Conservation (phyloP, 2,888 invertebrate genomes). For the Ecliptopera silaceata region DNA sequence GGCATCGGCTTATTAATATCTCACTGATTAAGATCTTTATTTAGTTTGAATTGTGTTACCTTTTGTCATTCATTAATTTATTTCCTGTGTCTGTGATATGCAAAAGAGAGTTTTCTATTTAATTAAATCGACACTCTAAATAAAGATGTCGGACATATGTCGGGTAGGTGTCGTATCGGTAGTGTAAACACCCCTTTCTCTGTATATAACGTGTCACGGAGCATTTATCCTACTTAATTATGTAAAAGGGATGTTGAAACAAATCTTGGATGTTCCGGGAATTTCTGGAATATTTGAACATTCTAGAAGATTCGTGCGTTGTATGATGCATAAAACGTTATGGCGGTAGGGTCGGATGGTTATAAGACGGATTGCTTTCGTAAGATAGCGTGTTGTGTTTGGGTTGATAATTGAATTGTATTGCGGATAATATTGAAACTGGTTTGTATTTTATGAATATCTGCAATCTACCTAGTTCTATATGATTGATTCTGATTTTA, state of each 20-base stretch:
- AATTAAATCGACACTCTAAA: too few species aligned
- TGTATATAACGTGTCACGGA: slow-evolving; percentile 30
- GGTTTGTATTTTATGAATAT: too few species aligned
- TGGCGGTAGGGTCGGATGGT: slow-evolving; percentile 26
- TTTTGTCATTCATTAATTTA: too few species aligned
- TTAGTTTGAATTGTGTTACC: too few species aligned
- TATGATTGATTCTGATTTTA: too few species aligned
- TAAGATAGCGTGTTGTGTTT: not conserved
- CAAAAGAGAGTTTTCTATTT: too few species aligned
- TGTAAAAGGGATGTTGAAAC: slow-evolving; percentile 44
- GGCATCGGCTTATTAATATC: too few species aligned
- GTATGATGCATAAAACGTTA: slow-evolving; percentile 42
- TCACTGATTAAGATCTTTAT: too few species aligned
- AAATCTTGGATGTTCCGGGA: slow-evolving; percentile 44
- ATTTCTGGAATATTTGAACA: slow-evolving; percentile 18
- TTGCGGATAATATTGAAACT: not conserved
- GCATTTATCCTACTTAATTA: slow-evolving; percentile 45
- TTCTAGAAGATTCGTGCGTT: slow-evolving; percentile 7
- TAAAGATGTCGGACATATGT: too few species aligned
- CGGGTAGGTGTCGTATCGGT: too few species aligned
- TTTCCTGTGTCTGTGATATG: too few species aligned
- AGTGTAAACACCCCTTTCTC: not conserved
- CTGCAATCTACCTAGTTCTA: too few species aligned
- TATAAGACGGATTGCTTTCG: slow-evolving; percentile 14
- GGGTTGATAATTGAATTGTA: not conserved